Conservation (phyloP, 2,113 vertebrate species). For the Bufo bufo region DNA sequence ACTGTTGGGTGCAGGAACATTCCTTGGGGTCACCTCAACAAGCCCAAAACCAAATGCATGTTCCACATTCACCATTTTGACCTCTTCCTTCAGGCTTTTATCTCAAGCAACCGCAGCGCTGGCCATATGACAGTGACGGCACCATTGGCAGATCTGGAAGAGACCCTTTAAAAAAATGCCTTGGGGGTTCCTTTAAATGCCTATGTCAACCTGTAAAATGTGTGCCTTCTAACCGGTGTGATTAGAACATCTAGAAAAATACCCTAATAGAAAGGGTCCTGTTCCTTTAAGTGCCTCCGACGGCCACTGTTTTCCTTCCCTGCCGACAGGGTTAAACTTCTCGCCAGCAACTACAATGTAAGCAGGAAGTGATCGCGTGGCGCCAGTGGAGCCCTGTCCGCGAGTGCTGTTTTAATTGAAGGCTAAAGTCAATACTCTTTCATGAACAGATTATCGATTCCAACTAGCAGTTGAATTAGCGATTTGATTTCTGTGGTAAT, state of each 20-base stretch:
- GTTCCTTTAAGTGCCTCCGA: neutral
- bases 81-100: no score
- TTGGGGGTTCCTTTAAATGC: no score
- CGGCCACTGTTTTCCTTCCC: neutral
- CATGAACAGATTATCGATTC: constrained; percentile 46
- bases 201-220: no score
- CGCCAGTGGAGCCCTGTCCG: constrained; percentile 2
- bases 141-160: no score
- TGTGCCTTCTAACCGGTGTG: neutral
- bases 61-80: no score
- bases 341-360: neutral
- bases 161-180: no score
- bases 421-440: constrained; percentile 42
- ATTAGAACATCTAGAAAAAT: neutral
- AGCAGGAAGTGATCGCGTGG: neutral
- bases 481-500: constrained; percentile 48
- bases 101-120: no score
- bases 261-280: neutral
- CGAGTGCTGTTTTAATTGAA: constrained; percentile 45
- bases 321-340: neutral
- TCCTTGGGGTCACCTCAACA: no score
- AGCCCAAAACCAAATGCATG: no score
- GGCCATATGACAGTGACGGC: no score
- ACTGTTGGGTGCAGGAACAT: no score
- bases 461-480: constrained; percentile 39